A percentile compares a stretch with the other conserved stretches of the same genome.
Evolutionary conservation across 2,888 invertebrate species (phyloP).

Genomic region (Nomada goodeniana): DNA sequence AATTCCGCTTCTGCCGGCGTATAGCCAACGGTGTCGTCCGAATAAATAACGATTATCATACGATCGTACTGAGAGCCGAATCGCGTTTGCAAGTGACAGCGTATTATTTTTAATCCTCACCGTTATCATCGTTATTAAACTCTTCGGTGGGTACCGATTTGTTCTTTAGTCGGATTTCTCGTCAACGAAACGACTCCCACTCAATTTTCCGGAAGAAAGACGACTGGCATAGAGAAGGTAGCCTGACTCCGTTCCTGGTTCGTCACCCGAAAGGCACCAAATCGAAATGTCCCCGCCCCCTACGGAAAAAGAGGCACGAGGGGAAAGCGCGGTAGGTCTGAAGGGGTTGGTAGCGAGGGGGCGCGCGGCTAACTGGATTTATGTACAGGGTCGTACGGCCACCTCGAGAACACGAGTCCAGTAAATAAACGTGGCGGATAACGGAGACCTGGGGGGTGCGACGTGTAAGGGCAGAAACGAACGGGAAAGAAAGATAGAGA

Average conservation of each 20-base stretch:
- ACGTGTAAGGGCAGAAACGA: constrained; percentile 47
- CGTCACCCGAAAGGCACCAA: constrained; percentile 14
- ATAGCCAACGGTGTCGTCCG: too few species aligned
- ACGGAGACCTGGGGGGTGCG: constrained; percentile 54
- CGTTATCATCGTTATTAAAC: background rate
- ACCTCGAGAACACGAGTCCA: constrained; percentile 76
- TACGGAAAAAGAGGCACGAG: constrained; percentile 15
- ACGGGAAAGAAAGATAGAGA: constrained; percentile 58
- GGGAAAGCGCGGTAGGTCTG: background rate
- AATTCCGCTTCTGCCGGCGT: background rate
- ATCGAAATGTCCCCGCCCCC: constrained; percentile 15
- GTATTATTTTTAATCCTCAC: too few species aligned
- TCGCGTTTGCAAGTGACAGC: too few species aligned
- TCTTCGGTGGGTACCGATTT: background rate
- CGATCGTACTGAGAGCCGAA: too few species aligned
- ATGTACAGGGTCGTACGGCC: constrained; percentile 73
- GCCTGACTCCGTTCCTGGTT: constrained; percentile 8
- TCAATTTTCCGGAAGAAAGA: background rate
- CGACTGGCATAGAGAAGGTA: background rate
- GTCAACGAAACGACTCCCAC: too few species aligned
- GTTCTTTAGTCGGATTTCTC: too few species aligned
- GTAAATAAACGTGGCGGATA: constrained; percentile 80
- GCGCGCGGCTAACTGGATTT: constrained; percentile 70
- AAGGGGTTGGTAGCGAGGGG: constrained; percentile 7
- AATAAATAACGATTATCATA: too few species aligned